A percentile compares a stretch with the other conserved stretches of the same genome.
Conservation (phyloP, 1,140 invertebrate genomes). For the Drosophila bifasciata region DNA sequence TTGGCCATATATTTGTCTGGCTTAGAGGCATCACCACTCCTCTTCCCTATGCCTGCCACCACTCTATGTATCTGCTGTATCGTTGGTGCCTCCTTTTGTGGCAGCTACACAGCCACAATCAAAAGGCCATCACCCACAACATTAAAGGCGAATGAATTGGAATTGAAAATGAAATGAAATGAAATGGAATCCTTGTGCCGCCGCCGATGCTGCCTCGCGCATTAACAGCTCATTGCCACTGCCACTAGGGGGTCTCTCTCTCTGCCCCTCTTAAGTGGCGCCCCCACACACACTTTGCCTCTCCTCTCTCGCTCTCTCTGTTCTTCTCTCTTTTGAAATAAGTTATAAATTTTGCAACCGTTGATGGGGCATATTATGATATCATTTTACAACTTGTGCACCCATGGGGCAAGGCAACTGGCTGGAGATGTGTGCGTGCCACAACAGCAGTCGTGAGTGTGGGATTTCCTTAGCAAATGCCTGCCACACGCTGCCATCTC, state of each 20-base stretch:
- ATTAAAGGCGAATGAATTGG: slow-evolving; percentile 63
- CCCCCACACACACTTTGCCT: slow-evolving; percentile 59
- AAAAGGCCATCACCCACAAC: slow-evolving; percentile 80
- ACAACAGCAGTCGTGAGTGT: not conserved
- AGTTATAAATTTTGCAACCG: slow-evolving; percentile 83
- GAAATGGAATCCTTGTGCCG: slow-evolving; percentile 72
- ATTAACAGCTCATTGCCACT: slow-evolving; percentile 82
- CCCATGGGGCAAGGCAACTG: slow-evolving; percentile 14
- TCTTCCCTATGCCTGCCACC: too few relatives aligned
- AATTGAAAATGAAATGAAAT: slow-evolving; percentile 48
- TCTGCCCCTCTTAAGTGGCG: slow-evolving; percentile 62
- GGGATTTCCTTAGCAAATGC: not conserved
- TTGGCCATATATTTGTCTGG: slow-evolving; percentile 51
- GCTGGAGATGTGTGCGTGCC: slow-evolving; percentile 42
- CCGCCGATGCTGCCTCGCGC: slow-evolving; percentile 50
- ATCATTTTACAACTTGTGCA: slow-evolving; percentile 82
- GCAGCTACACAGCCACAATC: slow-evolving; percentile 49
- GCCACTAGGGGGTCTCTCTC: slow-evolving; percentile 67
- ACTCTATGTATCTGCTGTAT: not conserved
- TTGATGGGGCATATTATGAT: slow-evolving; percentile 82
- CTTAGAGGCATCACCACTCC: slow-evolving; percentile 3
- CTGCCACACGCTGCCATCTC: slow-evolving; percentile 11
- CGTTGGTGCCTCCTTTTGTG: slow-evolving; percentile 4
- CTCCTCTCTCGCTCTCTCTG: slow-evolving; percentile 3
- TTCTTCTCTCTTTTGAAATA: slow-evolving; percentile 58